Conservation (phyloP, 2,888 invertebrate species). For the Lithodes maja region DNA sequence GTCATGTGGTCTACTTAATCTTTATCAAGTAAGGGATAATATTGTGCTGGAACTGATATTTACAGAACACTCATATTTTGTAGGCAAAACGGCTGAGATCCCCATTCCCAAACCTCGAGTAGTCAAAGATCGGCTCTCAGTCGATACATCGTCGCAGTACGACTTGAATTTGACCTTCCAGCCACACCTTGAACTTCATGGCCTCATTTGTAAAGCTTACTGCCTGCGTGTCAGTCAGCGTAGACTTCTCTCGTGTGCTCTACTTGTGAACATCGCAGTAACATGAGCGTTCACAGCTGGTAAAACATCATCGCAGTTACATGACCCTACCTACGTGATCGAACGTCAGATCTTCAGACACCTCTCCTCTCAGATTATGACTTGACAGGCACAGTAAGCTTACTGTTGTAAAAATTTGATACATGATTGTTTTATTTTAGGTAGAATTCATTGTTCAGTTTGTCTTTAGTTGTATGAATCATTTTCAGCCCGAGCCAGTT, state of each 20-base stretch:
- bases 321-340: constrained; percentile 69
- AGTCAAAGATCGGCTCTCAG: constrained; percentile 67
- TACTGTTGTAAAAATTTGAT: constrained; percentile 64
- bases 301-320: constrained; percentile 66
- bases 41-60: constrained; percentile 58
- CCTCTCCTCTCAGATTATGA: constrained; percentile 68
- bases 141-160: constrained; percentile 64
- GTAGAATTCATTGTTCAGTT: constrained; percentile 46
- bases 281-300: constrained; percentile 69
- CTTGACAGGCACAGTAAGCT: constrained; percentile 70
- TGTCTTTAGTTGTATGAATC: constrained; percentile 37
- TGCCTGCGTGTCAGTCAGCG: constrained; percentile 68
- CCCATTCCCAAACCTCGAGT: constrained; percentile 69
- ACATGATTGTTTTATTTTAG: constrained; percentile 58
- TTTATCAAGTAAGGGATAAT: constrained; percentile 54
- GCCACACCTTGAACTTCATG: constrained; percentile 69
- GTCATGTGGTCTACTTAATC: constrained; percentile 61
- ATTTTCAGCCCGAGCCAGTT: constrained; percentile 66
- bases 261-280: constrained; percentile 66
- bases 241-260: constrained; percentile 69
- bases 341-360: constrained; percentile 70
- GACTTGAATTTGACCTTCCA: constrained; percentile 68
- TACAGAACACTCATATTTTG: constrained; percentile 70
- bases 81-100: constrained; percentile 70
- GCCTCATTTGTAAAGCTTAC: constrained; percentile 69